Evolutionary conservation across 2,888 invertebrate genomes (phyloP).

Genomic region (Nudaria mundana): DNA sequence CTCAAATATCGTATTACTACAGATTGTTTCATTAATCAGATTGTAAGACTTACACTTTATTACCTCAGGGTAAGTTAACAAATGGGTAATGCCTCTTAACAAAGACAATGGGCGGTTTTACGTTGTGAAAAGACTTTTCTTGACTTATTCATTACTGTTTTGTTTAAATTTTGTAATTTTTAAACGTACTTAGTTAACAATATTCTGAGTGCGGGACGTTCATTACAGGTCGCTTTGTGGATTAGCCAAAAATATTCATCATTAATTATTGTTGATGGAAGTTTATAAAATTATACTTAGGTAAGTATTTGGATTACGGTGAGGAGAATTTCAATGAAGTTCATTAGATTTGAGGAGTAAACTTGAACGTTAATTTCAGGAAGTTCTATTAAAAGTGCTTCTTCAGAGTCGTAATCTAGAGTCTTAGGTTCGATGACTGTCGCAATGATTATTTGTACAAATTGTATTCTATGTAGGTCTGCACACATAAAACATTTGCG

Average conservation of each 20-base stretch:
- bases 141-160: slow-evolving; percentile 18
- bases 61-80: slow-evolving; percentile 18
- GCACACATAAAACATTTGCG: too few relatives aligned
- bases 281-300: too few relatives aligned
- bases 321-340: too few relatives aligned
- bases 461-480: too few relatives aligned
- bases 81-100: slow-evolving; percentile 17
- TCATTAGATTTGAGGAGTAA: too few relatives aligned
- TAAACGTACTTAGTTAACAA: slow-evolving; percentile 11
- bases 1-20: slow-evolving; percentile 18
- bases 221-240: slow-evolving; percentile 10
- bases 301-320: too few relatives aligned
- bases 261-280: slow-evolving; percentile 5
- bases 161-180: slow-evolving; percentile 14
- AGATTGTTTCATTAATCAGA: slow-evolving; percentile 20
- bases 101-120: slow-evolving; percentile 22
- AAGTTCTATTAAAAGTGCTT: too few relatives aligned
- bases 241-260: slow-evolving; percentile 21
- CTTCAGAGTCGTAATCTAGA: too few relatives aligned
- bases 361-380: too few relatives aligned
- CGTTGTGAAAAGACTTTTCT: slow-evolving; percentile 14
- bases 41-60: slow-evolving; percentile 24
- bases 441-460: too few relatives aligned
- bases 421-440: too few relatives aligned
- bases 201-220: slow-evolving; percentile 3